These are phyloP conservation scores for Caprella mutica DNA, from an alignment of 2,888 invertebrate genomes.

Conservation along the genomic window DNA sequence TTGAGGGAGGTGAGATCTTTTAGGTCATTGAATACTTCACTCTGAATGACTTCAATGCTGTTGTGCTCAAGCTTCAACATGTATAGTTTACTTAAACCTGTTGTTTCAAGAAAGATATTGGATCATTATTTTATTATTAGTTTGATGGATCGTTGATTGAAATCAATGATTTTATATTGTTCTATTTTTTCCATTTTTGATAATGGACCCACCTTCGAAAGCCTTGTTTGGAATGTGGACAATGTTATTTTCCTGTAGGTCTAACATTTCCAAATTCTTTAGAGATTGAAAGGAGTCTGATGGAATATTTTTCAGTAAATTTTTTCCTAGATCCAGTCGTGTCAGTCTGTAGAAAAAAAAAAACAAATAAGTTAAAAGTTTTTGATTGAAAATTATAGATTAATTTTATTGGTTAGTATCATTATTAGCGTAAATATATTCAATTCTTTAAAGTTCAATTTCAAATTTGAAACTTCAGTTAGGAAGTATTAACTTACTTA, in stretches of 20 bases:
- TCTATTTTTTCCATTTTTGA: too few species aligned
- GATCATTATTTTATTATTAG: too few species aligned
- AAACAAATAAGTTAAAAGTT: too few species aligned
- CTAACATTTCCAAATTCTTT: slow-evolving; percentile 75
- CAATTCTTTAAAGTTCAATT: too few species aligned
- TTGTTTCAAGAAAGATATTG: too few species aligned
- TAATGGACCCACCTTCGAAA: slow-evolving; percentile 72
- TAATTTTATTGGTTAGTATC: too few species aligned
- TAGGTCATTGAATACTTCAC: slow-evolving; percentile 70
- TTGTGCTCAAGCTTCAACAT: slow-evolving; percentile 77
- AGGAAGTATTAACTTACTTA: slow-evolving; percentile 10
- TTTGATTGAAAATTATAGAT: too few species aligned
- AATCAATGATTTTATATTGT: too few species aligned
- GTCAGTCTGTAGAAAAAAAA: slow-evolving; percentile 79
- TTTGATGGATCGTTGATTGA: too few species aligned
- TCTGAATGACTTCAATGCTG: slow-evolving; percentile 62
- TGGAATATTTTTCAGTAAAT: slow-evolving; percentile 72
- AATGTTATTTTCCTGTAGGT: slow-evolving; percentile 76
- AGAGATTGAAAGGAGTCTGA: slow-evolving; percentile 75
- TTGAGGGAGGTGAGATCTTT: slow-evolving; percentile 72
- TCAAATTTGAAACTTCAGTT: too few species aligned
- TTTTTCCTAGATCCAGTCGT: slow-evolving; percentile 79
- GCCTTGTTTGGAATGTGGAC: slow-evolving; percentile 66
- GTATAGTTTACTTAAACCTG: slow-evolving; percentile 68
- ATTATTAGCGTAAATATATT: too few species aligned